These are phyloP conservation scores for Agriopis aurantiaria DNA, from an alignment of 2,888 invertebrate species.

Conservation along the genomic window DNA sequence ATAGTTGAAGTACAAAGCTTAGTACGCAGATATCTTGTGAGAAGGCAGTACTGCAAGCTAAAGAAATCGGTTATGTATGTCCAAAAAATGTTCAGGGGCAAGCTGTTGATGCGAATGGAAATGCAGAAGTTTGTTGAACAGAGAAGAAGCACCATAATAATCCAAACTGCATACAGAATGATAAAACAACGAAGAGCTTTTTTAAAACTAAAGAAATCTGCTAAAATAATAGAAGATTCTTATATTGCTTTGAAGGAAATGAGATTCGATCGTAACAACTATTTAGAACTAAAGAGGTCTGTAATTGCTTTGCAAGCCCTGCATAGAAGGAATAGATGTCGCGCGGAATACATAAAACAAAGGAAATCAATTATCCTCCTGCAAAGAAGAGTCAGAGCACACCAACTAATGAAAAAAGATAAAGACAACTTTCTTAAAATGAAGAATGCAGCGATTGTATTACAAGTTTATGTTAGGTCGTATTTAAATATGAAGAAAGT, in stretches of 20 bases:
- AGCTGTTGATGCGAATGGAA: slow-evolving; percentile 67
- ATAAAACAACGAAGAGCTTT: slow-evolving; percentile 56
- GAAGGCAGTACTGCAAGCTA: slow-evolving; percentile 59
- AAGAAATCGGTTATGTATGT: slow-evolving; percentile 61
- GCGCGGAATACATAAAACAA: slow-evolving; percentile 63
- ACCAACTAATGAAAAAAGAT: slow-evolving; percentile 65
- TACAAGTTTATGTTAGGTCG: slow-evolving; percentile 83
- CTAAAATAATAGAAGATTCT: slow-evolving; percentile 56
- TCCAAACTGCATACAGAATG: slow-evolving; percentile 81
- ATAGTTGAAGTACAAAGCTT: slow-evolving; percentile 65
- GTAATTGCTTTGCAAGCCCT: slow-evolving; percentile 78
- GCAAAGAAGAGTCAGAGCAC: slow-evolving; percentile 83
- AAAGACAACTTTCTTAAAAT: slow-evolving; percentile 68
- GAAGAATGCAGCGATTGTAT: slow-evolving; percentile 65
- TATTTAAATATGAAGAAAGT: slow-evolving; percentile 61
- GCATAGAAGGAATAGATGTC: slow-evolving; percentile 74
- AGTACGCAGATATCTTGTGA: slow-evolving; percentile 62
- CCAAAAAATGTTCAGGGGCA: slow-evolving; percentile 75
- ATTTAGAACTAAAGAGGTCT: slow-evolving; percentile 63
- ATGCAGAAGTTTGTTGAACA: slow-evolving; percentile 56
- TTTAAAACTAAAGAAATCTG: slow-evolving; percentile 60
- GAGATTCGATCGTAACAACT: slow-evolving; percentile 63
- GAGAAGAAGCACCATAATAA: slow-evolving; percentile 59
- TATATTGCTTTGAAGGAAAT: slow-evolving; percentile 68
- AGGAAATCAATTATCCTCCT: slow-evolving; percentile 69